A percentile compares a stretch with the other conserved stretches of the same genome.
Evolutionary conservation across 2,113 vertebrate species (phyloP).

Genomic region (Desmodus rotundus): DNA sequence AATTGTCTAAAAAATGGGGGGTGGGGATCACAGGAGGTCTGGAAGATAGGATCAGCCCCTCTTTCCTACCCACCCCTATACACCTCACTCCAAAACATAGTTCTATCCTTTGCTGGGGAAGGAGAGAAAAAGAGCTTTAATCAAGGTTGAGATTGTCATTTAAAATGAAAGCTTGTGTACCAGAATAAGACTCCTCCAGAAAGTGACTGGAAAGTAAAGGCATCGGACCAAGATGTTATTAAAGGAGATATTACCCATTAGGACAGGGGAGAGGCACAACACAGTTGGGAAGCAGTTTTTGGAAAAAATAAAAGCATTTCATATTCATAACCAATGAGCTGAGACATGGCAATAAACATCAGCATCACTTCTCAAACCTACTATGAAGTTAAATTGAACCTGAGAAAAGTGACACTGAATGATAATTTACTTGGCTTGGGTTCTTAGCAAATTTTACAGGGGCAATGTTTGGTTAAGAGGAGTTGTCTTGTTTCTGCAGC

Average conservation of each 20-base stretch:
- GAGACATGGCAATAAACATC: neutral
- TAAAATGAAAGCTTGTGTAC: neutral
- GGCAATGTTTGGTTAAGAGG: neutral
- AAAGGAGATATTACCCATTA: neutral
- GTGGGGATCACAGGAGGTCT: neutral
- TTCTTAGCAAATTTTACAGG: neutral
- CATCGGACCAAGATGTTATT: neutral
- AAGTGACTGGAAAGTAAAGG: neutral
- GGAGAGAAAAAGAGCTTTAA: neutral
- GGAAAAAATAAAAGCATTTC: neutral
- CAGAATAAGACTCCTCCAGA: neutral
- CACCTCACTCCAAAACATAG: neutral
- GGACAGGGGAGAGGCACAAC: neutral
- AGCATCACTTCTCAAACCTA: neutral
- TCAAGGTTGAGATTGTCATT: neutral
- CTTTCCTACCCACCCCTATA: fast-evolving
- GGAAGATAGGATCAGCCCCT: neutral
- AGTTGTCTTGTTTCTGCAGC: neutral
- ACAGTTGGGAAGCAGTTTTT: neutral
- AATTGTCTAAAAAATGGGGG: neutral
- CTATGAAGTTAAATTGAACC: neutral
- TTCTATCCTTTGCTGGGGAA: neutral
- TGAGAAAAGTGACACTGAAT: neutral
- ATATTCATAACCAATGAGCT: neutral
- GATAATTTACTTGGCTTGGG: neutral